Percentiles rank a stretch among this genome's conserved stretches.
Evolutionary conservation across 2,888 invertebrate genomes (phyloP).

Genomic region (Cetonia aurata): DNA sequence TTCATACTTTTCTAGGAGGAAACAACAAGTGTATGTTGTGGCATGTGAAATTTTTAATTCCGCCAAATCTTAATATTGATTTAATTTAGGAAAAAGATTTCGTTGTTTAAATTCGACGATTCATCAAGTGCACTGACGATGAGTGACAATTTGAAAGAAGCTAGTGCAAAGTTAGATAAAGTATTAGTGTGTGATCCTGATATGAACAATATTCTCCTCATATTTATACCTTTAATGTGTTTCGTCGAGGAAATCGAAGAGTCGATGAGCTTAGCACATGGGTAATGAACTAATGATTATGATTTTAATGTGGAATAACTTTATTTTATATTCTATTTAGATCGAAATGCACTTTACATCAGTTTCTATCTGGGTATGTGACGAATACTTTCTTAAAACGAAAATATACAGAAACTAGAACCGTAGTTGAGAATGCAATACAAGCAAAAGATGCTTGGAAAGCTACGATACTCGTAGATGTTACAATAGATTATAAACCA

Average conservation of each 20-base stretch:
- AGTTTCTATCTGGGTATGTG: conserved; percentile 89
- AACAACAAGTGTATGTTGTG: conserved; percentile 63
- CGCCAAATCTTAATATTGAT: background rate
- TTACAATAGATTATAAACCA: conserved; percentile 76
- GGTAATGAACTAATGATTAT: conserved; percentile 63
- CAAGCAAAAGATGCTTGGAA: conserved; percentile 85
- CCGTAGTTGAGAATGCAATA: conserved; percentile 78
- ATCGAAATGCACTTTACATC: conserved; percentile 81
- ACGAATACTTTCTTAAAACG: conserved; percentile 88
- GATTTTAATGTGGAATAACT: background rate
- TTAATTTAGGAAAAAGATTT: conserved; percentile 68
- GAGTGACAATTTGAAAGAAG: conserved; percentile 59
- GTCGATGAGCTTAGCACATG: conserved; percentile 69
- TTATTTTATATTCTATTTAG: conserved; percentile 57
- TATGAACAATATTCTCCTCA: conserved; percentile 79
- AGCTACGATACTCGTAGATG: conserved; percentile 78
- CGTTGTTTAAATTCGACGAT: conserved; percentile 80
- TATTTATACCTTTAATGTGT: conserved; percentile 85
- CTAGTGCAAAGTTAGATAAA: conserved; percentile 65
- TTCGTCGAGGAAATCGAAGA: conserved; percentile 89
- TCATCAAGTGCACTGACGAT: conserved; percentile 66
- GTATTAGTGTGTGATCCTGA: conserved; percentile 82
- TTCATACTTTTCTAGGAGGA: conserved; percentile 69
- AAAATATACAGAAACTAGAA: conserved; percentile 75
- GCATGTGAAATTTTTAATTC: background rate